Evolutionary conservation across 2,797 vertebrate species (phyloP), one percentile per base, ranked within the genome.

Genomic region (Gambusia yucatana): DNA sequence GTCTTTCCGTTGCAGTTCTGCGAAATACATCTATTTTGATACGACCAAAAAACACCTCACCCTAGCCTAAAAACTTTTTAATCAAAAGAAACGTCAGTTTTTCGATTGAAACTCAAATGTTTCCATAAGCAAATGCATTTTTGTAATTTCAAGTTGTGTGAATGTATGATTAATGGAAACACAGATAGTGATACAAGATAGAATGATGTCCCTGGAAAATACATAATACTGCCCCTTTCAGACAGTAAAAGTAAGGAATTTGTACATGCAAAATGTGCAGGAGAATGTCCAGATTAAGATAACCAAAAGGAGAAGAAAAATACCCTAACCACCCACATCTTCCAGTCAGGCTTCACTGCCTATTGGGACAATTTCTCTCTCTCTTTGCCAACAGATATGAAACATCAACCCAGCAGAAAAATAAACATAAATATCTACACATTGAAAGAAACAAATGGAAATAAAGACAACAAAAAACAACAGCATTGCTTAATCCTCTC

Each of bases 401-500:
- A 52, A 83, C 75, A 84, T 67, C 59, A 71, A 50, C 76, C 33
- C 1, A 75, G 71, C 22, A 59, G 80, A 72, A 73, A 75, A 80
- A 83, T 30, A 83, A 52, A 85, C 77, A 80, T 9, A 76, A 81
- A 77, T 75, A 84, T 83, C 85, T 85, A 72, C 78, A 82, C 86
- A 85, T 67, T 71, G 78, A 48, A 43, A 72, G 4, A 70, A 75
- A 52, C 33, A 65, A 22, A 79, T 50, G 10, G 33, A 33, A 33
- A 33, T 33, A 33, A 13, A n/a, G 2, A 10, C 10, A 44, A 55
- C 73, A 59, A 77, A 72, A 50, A 33, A 48, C 43, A 41, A 72
- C 67, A 76, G 79, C 77, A 89, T 81, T 73, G 50, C 70, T 74
- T 92, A 92, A 93, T 88, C 89, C 89, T 86, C 78, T 89, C 75